These are phyloP conservation scores for Hexactinellida sp. DNA, from an alignment of 37 sponge, comb jelly and placozoan genomes.

Conservation along the genomic window DNA sequence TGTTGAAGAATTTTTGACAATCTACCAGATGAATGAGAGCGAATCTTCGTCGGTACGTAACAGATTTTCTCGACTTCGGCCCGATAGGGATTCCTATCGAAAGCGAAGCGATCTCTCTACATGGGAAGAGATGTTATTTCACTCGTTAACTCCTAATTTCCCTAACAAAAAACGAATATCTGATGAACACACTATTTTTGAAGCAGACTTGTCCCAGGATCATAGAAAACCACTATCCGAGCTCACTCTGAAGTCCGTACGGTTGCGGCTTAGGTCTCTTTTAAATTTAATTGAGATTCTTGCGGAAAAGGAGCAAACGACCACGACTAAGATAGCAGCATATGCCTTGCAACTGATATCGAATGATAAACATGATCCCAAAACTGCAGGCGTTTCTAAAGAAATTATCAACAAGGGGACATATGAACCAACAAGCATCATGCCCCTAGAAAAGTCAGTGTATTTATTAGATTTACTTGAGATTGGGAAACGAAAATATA, in stretches of 20 bases:
- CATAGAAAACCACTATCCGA: not conserved
- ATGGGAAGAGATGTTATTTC: not conserved
- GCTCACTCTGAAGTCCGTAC: not conserved
- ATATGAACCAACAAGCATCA: not conserved
- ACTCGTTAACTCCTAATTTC: not conserved
- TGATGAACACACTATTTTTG: not conserved
- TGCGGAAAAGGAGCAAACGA: not conserved
- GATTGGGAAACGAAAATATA: not conserved
- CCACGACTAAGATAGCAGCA: not conserved
- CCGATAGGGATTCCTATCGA: too few species aligned
- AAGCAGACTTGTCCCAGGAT: not conserved
- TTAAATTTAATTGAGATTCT: not conserved
- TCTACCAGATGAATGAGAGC: too few species aligned
- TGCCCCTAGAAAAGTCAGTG: not conserved
- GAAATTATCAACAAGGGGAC: not conserved
- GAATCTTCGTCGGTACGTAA: too few species aligned
- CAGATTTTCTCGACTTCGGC: too few species aligned
- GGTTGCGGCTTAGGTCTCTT: not conserved
- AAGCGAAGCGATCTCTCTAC: too few species aligned
- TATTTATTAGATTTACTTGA: not conserved
- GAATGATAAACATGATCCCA: not conserved
- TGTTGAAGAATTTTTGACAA: too few species aligned
- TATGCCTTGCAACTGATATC: not conserved
- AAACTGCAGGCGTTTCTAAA: not conserved
- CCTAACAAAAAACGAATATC: not conserved